Percentiles rank a stretch among this genome's conserved stretches.
phyloP scores from a whole-genome alignment of 2,888 invertebrate species.

The Nineta flava region DNA sequence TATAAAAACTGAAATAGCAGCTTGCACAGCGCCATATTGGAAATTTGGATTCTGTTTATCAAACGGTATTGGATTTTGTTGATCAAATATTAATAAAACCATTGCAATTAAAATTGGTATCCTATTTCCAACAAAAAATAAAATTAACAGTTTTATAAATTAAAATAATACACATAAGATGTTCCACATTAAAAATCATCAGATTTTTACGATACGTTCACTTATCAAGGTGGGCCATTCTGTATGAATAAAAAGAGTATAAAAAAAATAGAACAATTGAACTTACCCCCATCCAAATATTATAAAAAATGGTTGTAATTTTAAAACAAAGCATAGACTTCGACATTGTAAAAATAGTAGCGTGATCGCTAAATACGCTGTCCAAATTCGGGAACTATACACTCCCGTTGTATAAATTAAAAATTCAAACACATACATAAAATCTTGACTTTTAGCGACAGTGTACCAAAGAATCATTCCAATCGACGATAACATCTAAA shows the following conservation, averaged over 20 bases:
- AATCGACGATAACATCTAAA: conserved; percentile 49
- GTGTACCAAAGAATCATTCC: conserved; percentile 64
- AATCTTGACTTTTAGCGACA: conserved; percentile 33
- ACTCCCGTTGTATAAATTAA: conserved; percentile 59
- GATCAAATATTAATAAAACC: conserved; percentile 42
- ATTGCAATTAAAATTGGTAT: conserved; percentile 49
- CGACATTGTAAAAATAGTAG: conserved; percentile 69
- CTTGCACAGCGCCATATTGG: conserved; percentile 60
- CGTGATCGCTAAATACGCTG: conserved; percentile 64
- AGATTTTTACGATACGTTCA: no score
- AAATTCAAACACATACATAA: conserved; percentile 56
- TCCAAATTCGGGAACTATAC: conserved; percentile 73
- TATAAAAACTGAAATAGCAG: conserved; percentile 58
- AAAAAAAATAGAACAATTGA: background rate
- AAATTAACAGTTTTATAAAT: no score
- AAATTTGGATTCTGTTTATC: conserved; percentile 58
- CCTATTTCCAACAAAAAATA: conserved; percentile 29
- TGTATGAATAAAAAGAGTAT: conserved; percentile 5
- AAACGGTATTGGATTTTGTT: conserved; percentile 30
- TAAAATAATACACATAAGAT: no score
- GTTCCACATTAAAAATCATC: no score
- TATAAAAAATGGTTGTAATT: conserved; percentile 53
- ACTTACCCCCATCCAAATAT: conserved; percentile 40
- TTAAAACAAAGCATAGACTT: conserved; percentile 67
- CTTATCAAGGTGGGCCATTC: no score